These are phyloP conservation scores for Heliconius sara DNA, from an alignment of 2,888 invertebrate species.

Conservation along the genomic window DNA sequence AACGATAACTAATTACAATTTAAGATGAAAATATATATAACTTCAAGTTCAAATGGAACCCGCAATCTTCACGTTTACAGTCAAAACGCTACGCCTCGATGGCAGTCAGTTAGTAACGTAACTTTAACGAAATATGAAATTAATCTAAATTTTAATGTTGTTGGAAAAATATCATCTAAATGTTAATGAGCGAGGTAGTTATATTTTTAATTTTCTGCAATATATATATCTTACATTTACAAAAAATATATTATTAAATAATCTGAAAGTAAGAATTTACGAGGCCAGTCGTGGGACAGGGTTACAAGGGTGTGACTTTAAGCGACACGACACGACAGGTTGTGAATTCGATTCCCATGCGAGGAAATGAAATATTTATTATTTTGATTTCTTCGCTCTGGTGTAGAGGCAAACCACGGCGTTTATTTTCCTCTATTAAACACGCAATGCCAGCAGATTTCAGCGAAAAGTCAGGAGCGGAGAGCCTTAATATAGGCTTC, in stretches of 20 bases:
- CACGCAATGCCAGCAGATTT: neutral
- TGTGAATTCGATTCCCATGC: too few relatives aligned
- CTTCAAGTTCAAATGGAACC: neutral
- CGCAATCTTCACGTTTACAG: neutral
- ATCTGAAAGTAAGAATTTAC: neutral
- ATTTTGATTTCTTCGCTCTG: too few relatives aligned
- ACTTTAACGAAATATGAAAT: neutral
- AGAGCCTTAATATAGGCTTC: neutral
- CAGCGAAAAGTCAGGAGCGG: neutral
- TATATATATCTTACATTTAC: neutral
- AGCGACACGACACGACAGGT: too few relatives aligned
- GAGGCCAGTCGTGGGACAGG: too few relatives aligned
- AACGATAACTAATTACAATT: too few relatives aligned
- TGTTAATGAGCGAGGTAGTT: conserved; percentile 13
- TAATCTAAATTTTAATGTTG: neutral
- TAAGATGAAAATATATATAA: neutral
- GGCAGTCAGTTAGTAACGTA: neutral
- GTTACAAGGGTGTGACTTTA: too few relatives aligned
- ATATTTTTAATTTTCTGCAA: neutral
- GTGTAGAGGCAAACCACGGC: neutral
- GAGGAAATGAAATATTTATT: too few relatives aligned
- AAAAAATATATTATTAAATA: neutral
- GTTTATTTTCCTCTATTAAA: neutral
- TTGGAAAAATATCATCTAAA: neutral
- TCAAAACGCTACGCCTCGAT: neutral